Base-by-base conservation (phyloP, 2,113 vertebrate genomes). In the Hydrochoerus hydrochaeris region DNA sequence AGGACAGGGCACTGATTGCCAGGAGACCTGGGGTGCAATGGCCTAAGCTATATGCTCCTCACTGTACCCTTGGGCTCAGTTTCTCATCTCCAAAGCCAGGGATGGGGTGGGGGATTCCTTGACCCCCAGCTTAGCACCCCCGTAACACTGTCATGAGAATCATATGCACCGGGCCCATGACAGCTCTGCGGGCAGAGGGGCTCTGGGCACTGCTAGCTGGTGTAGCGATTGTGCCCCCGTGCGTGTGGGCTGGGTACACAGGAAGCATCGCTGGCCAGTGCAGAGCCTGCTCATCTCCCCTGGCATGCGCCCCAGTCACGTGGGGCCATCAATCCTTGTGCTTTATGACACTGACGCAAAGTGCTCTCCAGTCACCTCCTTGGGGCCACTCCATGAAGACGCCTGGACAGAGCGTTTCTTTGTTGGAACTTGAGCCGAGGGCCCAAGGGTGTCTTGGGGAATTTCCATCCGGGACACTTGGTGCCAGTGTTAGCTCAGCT, bases 401-500 rank as follows among this genome's bases (percentile, higher is more conserved):
- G 75, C 91, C 84, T 91, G 67, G 38, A 86, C 71, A 57, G 30
- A 89, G 87, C 94, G 35, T 90, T 95, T 97, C 90, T 95, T 94
- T 95, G 67, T 90, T 95, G 95, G 91, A 91, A 95, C 94, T 86
- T 0, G 1, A 96, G 91, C 91, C 1, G 3, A 94, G 78, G 97
- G 82, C 93, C 88, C 73, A 90, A 52, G 93, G 91, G 83, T 96
- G 85, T 94, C 85, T 92, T 92, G 90, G 97, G 95, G 92, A 97
- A 97, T 97, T 98, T 97, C 97, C 97, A 96, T 41, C 32, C 1
- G 12, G 92, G 71, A 88, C 0, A 4, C 73, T 52, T n/a, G 44
- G 60, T 92, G 85, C 57, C 10, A 13, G 58, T 28, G 3, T 26
- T 2, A 49, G 69, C 95, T 90, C 75, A 20, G 85, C 84, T 82